Percentiles rank a stretch among this genome's conserved stretches.
phyloP scores from a whole-genome alignment of 2,888 invertebrate genomes.

The Brenthis hecate region DNA sequence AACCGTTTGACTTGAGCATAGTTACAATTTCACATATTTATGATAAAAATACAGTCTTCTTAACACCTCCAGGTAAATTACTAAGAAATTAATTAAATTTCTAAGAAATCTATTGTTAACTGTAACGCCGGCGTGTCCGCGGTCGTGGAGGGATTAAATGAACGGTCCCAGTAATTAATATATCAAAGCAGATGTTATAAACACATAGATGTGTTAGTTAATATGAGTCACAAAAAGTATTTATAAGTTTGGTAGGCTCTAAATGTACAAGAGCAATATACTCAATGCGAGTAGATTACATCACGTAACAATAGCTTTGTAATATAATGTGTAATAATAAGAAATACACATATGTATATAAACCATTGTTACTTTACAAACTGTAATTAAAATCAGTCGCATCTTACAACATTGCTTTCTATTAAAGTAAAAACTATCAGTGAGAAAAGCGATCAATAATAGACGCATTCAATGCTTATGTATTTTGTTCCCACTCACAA shows the following conservation, averaged over 20 bases:
- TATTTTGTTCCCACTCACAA: slow-evolving; percentile 66
- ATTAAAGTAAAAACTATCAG: slow-evolving; percentile 52
- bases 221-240: not conserved
- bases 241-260: slow-evolving; percentile 8
- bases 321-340: slow-evolving; percentile 15
- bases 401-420: slow-evolving; percentile 51
- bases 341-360: slow-evolving; percentile 11
- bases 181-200: not conserved
- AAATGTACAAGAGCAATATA: not conserved
- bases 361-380: slow-evolving; percentile 12
- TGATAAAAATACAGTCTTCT: not conserved
- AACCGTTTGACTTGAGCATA: too few species aligned
- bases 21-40: too few species aligned
- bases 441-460: slow-evolving; percentile 62
- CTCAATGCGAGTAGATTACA: not conserved
- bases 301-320: slow-evolving; percentile 14
- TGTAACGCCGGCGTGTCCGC: too few species aligned
- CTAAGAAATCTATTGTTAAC: too few species aligned
- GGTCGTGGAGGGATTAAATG: not conserved
- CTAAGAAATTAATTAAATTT: too few species aligned
- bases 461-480: slow-evolving; percentile 60
- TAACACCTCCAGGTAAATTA: not conserved
- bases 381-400: slow-evolving; percentile 29
- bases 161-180: not conserved
- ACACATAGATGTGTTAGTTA: not conserved